Evolutionary conservation across 1,140 invertebrate species (phyloP), one percentile per base, ranked within the genome.

Genomic region (Andricus grossulariae): DNA sequence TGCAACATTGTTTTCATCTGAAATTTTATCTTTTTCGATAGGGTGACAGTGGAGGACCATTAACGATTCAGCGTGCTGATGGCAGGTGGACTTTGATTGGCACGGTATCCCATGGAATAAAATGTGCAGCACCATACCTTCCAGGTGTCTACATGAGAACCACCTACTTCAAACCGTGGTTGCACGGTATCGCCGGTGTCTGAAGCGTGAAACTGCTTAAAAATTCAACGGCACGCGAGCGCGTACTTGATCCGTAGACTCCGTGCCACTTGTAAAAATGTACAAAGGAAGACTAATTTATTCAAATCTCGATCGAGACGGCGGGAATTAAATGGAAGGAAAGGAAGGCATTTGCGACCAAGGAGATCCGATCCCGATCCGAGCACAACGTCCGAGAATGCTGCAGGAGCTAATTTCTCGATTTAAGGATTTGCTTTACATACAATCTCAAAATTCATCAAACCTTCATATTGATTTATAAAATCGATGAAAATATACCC

Each of bases 21-120:
- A 71, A 16, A 45, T 71, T 16, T 45, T 45, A 16, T 72, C 16
- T 49, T 8, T 39, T 50, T 1, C 12, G n/a, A 73, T 90, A 98
- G 97, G 97, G 97, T 78, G 98, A 99, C 92, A 98, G 97, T 83
- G 98, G 98, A 10, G 97, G 97, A 45, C 98, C 98, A 1, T 88
- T 99, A 74, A 96, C 98, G 49, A 92, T 98, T 21, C 95, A 97
- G 87, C 91, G 96, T 76, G 92, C 94, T 0, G 96, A 98, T 84
- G 97, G 97, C 16, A 93, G 95, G 75, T 99, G 97, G 95, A 94
- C 97, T 76, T 91, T 99, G 6, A 96, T 96, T 3, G 98, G 98
- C 13, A 98, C 98, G 0, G 97, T 99, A 0, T 98, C 97, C 7
- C 98, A 99, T 90, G 98, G 98, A 15, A 98, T 98, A 79, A 97